Evolutionary conservation across 1,140 invertebrate genomes (phyloP).

Genomic region (Listronotus bonariensis): DNA sequence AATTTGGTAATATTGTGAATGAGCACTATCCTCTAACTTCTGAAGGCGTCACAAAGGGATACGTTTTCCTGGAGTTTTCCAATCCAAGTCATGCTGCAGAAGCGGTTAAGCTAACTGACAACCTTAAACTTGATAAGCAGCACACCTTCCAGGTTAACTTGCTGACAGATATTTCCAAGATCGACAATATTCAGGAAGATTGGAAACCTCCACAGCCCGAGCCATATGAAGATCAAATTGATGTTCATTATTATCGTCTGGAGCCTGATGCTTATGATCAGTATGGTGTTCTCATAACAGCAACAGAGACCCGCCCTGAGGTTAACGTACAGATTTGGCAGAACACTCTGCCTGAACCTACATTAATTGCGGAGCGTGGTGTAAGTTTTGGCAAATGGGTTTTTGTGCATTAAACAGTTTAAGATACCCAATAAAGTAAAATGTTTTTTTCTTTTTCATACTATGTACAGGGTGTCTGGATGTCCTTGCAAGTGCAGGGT

Average conservation of each 20-base stretch:
- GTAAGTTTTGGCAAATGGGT: slow-evolving; percentile 59
- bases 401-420: slow-evolving; percentile 1
- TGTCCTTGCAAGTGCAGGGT: no score
- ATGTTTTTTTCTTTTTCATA: no score
- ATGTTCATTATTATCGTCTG: slow-evolving; percentile 88
- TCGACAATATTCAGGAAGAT: slow-evolving; percentile 87
- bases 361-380: slow-evolving; percentile 78
- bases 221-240: slow-evolving; percentile 85
- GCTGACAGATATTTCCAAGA: slow-evolving; percentile 92
- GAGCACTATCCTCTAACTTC: slow-evolving; percentile 87
- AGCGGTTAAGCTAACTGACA: slow-evolving; percentile 86
- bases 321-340: slow-evolving; percentile 80
- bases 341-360: slow-evolving; percentile 88
- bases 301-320: slow-evolving; percentile 60
- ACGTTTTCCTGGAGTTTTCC: slow-evolving; percentile 92
- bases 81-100: slow-evolving; percentile 80
- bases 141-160: slow-evolving; percentile 96
- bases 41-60: slow-evolving; percentile 88
- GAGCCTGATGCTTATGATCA: slow-evolving; percentile 96
- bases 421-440: not conserved
- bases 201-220: slow-evolving; percentile 89
- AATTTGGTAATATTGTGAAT: slow-evolving; percentile 89
- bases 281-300: slow-evolving; percentile 87
- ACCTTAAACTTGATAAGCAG: slow-evolving; percentile 94
- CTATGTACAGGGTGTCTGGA: no score